These are phyloP conservation scores for Plagiodera versicolora DNA, from an alignment of 2,888 invertebrate genomes.

Conservation along the genomic window DNA sequence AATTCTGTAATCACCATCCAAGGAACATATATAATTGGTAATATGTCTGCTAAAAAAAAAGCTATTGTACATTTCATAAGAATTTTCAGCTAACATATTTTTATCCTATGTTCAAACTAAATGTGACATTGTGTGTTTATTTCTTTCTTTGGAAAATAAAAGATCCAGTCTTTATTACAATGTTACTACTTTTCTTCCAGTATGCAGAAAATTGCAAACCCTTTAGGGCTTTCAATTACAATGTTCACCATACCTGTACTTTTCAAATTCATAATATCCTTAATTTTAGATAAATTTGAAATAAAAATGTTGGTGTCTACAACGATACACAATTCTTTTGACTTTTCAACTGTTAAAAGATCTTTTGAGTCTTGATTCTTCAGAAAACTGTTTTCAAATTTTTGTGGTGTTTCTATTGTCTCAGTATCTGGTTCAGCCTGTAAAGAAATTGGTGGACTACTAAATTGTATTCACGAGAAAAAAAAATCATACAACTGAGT, in stretches of 20 bases:
- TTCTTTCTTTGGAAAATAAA: no score
- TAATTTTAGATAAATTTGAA: conserved; percentile 50
- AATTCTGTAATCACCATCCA: conserved; percentile 65
- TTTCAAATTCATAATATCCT: conserved; percentile 44
- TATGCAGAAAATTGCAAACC: no score
- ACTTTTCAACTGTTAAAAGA: conserved; percentile 21
- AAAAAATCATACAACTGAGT: no score
- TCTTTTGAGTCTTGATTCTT: conserved; percentile 4
- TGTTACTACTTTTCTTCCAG: no score
- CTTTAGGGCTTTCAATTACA: not conserved
- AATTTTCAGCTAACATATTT: no score
- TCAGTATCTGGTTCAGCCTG: conserved; percentile 27
- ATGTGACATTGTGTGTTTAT: no score
- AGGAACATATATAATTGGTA: conserved; percentile 58
- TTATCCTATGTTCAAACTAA: no score
- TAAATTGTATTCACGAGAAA: no score
- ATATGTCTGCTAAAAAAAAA: conserved; percentile 37
- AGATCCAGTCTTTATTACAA: no score
- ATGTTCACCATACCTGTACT: conserved; percentile 25
- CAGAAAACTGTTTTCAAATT: not conserved
- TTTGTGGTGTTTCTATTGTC: not conserved
- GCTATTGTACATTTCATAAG: no score
- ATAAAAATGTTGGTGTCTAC: conserved; percentile 59
- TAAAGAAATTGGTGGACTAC: not conserved
- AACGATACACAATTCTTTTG: conserved; percentile 49